Evolutionary conservation across 37 sponge, comb jelly and placozoan genomes (phyloP).

Genomic region (Spongilla lacustris): DNA sequence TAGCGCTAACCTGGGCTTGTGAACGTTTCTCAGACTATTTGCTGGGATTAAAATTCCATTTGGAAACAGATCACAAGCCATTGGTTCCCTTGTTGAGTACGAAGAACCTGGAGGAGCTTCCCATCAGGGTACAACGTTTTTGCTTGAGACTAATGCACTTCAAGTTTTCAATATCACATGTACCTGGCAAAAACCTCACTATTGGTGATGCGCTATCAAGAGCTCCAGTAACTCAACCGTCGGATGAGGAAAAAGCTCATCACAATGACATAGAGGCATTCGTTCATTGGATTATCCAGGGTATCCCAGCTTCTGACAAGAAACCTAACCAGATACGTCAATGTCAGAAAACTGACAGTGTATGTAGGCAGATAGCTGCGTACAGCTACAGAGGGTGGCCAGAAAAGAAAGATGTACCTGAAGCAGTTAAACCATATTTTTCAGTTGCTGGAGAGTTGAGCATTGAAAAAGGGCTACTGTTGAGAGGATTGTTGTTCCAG

Average conservation of each 20-base stretch:
- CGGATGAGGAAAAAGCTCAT: no score
- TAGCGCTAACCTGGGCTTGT: constrained; percentile 51
- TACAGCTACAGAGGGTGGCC: no score
- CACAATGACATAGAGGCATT: no score
- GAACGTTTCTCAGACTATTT: not conserved
- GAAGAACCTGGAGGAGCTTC: constrained; percentile 50
- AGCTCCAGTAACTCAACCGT: constrained; percentile 10
- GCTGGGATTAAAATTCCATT: constrained; percentile 12
- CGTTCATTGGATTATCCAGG: no score
- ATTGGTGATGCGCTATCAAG: constrained; percentile 58
- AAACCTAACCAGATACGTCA: constrained; percentile 17
- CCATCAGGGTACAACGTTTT: constrained; percentile 48
- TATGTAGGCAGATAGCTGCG: no score
- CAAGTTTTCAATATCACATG: constrained; percentile 45
- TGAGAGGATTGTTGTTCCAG: no score
- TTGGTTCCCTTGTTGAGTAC: constrained; percentile 45
- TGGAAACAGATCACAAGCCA: constrained; percentile 68
- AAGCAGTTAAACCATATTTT: no score
- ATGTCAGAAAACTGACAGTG: constrained; percentile 30
- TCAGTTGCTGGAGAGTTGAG: no score
- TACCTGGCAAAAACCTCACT: constrained; percentile 46
- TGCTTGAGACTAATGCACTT: constrained; percentile 43
- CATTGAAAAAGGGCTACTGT: no score
- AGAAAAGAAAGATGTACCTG: no score
- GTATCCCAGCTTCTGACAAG: constrained; percentile 37